Evolutionary conservation across 2,797 vertebrate species (phyloP).

Genomic region (Centroberyx gerrardi): DNA sequence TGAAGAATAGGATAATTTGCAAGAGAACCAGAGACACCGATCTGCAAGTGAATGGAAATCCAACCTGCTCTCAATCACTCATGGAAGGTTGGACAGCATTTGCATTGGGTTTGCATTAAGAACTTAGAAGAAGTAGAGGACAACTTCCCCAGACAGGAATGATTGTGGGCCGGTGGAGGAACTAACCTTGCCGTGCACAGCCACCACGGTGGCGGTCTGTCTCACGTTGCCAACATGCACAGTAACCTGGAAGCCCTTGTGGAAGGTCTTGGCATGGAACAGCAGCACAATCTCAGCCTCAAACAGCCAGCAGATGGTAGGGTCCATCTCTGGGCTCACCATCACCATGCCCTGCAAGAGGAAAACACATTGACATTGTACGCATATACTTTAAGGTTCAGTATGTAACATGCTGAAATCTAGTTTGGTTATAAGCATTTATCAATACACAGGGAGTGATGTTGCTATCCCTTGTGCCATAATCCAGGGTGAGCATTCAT

Average conservation of each 20-base stretch:
- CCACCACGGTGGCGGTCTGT: slow-evolving; percentile 95
- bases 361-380: slow-evolving; percentile 8
- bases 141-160: neutral
- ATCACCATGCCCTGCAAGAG: slow-evolving; percentile 96
- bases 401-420: neutral
- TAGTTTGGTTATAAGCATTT: no score
- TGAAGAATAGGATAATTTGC: neutral
- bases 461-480: no score
- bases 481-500: no score
- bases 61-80: neutral
- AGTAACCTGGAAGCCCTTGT: slow-evolving; percentile 98
- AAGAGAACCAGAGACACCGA: neutral
- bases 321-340: slow-evolving; percentile 99
- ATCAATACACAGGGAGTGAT: no score
- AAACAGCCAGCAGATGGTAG: slow-evolving; percentile 97
- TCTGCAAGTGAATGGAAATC: neutral
- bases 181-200: slow-evolving; percentile 95
- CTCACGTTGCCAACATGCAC: slow-evolving; percentile 97
- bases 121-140: neutral
- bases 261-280: slow-evolving; percentile 97
- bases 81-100: neutral
- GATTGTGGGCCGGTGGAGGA: neutral
- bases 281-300: slow-evolving; percentile 97
- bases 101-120: no score
- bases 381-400: neutral